Evolutionary conservation across 2,797 vertebrate genomes (phyloP).

Genomic region (Sparus aurata): DNA sequence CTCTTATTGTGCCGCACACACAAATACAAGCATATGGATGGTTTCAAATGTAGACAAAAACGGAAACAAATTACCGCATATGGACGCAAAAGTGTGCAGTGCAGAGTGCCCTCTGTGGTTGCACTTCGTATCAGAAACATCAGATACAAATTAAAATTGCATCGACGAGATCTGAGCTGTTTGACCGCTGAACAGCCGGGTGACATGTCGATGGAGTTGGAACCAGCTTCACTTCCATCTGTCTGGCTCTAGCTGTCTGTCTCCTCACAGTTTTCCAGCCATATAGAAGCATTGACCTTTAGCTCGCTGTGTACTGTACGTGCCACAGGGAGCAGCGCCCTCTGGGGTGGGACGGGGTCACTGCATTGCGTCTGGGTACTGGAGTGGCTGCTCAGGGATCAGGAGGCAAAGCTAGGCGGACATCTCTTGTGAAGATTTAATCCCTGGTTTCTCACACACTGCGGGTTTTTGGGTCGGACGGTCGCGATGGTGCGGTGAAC

Average conservation of each 20-base stretch:
- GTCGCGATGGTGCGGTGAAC: slow-evolving; percentile 11
- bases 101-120: slow-evolving; percentile 4
- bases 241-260: slow-evolving; percentile 33
- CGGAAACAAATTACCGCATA: not conserved
- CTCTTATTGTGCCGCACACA: not conserved
- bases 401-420: not conserved
- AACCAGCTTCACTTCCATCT: slow-evolving; percentile 1
- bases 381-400: not conserved
- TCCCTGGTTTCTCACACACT: not conserved
- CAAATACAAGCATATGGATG: not conserved
- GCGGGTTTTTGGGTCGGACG: not conserved
- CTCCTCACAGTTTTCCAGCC: slow-evolving; percentile 42
- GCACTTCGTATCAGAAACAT: not conserved
- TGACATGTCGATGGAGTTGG: not conserved
- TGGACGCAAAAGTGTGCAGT: not conserved
- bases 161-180: not conserved
- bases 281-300: slow-evolving; percentile 64
- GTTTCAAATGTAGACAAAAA: not conserved
- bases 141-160: slow-evolving; percentile 2
- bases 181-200: not conserved
- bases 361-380: slow-evolving; percentile 25
- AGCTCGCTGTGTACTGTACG: slow-evolving; percentile 21
- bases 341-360: slow-evolving; percentile 50
- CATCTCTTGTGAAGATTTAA: not conserved
- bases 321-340: slow-evolving; percentile 39